These are phyloP conservation scores for Polydrusus cervinus DNA, from an alignment of 2,888 invertebrate genomes.

Conservation along the genomic window DNA sequence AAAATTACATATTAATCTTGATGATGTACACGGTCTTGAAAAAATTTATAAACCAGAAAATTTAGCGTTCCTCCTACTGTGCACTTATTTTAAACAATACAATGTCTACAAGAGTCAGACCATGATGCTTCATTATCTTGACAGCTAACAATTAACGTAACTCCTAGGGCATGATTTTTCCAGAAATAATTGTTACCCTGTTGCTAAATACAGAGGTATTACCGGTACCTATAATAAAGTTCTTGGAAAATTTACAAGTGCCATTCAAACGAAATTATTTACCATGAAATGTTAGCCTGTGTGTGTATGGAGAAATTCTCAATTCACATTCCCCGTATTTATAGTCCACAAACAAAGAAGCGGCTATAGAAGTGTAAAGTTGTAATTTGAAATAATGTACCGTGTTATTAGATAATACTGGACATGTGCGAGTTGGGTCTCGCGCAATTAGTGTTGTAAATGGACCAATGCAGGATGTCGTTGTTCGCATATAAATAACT, in stretches of 20 bases:
- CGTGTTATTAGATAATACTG: neutral
- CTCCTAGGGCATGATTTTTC: conserved; percentile 7
- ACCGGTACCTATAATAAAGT: neutral
- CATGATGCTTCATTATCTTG: neutral
- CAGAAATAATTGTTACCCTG: conserved; percentile 27
- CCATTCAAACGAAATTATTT: neutral
- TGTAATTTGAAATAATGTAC: neutral
- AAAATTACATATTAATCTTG: too few species aligned
- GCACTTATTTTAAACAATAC: too few species aligned
- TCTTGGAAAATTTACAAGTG: conserved; percentile 9
- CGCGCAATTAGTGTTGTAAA: neutral
- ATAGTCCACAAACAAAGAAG: neutral
- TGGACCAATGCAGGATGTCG: too few species aligned
- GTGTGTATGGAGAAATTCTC: neutral
- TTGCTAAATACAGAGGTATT: conserved; percentile 2
- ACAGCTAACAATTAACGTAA: conserved; percentile 10
- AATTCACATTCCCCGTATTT: neutral
- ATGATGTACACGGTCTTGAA: too few species aligned
- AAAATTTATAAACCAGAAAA: too few species aligned
- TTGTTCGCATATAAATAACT: too few species aligned
- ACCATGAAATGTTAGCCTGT: neutral
- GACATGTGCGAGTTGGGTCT: neutral
- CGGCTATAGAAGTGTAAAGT: neutral
- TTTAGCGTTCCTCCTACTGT: too few species aligned
- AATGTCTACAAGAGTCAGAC: neutral